Conservation (phyloP, 2,797 vertebrate species). For the Diplodus puntazzo region DNA sequence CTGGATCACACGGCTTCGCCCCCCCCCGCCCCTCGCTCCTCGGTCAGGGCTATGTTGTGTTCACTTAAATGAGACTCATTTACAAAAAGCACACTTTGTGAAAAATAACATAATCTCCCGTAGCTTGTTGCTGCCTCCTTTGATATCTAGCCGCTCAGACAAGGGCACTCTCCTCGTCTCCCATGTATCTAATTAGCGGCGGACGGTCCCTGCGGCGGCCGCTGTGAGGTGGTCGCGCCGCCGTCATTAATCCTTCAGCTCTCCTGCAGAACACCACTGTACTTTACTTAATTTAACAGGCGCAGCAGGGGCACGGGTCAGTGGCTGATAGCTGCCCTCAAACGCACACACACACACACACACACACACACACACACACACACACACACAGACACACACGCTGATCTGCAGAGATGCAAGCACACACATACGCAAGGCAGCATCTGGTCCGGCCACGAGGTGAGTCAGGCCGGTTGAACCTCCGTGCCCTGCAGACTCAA, state of each 20-base stretch:
- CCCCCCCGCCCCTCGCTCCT: not conserved
- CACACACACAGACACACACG: not conserved
- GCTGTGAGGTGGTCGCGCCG: conserved; percentile 50
- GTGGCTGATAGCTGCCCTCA: conserved; percentile 12
- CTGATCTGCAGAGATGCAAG: conserved; percentile 7
- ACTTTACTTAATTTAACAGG: conserved; percentile 27
- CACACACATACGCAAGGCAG: conserved; percentile 20
- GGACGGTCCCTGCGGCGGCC: conserved; percentile 50
- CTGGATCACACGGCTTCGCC: not conserved
- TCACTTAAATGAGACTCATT: conserved; percentile 9
- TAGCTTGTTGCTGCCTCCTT: conserved; percentile 37
- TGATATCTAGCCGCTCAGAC: conserved; percentile 61
- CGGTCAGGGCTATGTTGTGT: not conserved
- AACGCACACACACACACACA: not conserved
- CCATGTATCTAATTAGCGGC: conserved; percentile 71
- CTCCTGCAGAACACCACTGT: conserved; percentile 33
- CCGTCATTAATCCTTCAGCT: conserved; percentile 66
- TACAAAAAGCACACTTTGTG: conserved; percentile 22
- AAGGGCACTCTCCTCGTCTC: conserved; percentile 61
- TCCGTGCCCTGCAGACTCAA: conserved; percentile 32
- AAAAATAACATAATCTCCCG: conserved; percentile 43
- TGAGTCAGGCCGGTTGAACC: conserved; percentile 24
- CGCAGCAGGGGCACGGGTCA: conserved; percentile 51
- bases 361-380: not conserved
- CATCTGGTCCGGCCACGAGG: conserved; percentile 42